A percentile compares a stretch with the other conserved stretches of the same genome.
phyloP scores from a whole-genome alignment of 2,888 invertebrate genomes.

The Balanococcus diminutus region DNA sequence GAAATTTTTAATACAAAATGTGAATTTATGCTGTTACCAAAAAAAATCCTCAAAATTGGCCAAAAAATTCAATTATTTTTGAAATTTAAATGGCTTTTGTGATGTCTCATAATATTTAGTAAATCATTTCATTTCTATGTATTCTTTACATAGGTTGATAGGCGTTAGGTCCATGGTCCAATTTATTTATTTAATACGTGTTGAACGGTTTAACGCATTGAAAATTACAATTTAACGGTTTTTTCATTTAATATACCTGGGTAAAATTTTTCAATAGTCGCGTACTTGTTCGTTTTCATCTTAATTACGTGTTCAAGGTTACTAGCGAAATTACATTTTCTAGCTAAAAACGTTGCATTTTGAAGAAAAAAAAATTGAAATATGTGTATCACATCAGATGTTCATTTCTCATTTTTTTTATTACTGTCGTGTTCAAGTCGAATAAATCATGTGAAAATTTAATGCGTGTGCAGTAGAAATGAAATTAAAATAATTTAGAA shows the following conservation, averaged over 20 bases:
- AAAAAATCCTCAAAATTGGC: too few relatives aligned
- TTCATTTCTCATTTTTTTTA: neutral
- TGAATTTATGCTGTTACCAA: too few relatives aligned
- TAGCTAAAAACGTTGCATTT: too few relatives aligned
- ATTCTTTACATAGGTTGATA: too few relatives aligned
- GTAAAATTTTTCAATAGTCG: neutral
- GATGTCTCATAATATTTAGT: too few relatives aligned
- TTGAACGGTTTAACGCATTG: neutral
- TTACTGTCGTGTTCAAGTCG: neutral
- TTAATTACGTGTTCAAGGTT: conserved; percentile 18
- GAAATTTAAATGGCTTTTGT: too few relatives aligned
- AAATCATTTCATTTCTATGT: too few relatives aligned
- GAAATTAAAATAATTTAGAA: too few relatives aligned
- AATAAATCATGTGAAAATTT: neutral
- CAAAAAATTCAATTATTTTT: too few relatives aligned
- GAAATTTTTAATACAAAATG: too few relatives aligned
- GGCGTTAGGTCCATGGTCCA: too few relatives aligned
- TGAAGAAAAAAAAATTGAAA: neutral
- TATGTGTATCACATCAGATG: neutral
- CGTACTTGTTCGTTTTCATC: neutral
- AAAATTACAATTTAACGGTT: neutral
- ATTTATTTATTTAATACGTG: neutral
- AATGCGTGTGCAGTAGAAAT: neutral
- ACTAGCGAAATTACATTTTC: neutral
- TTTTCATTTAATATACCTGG: neutral